Evolutionary conservation across 2,797 vertebrate species (phyloP).

Genomic region (Tolypeutes matacus): DNA sequence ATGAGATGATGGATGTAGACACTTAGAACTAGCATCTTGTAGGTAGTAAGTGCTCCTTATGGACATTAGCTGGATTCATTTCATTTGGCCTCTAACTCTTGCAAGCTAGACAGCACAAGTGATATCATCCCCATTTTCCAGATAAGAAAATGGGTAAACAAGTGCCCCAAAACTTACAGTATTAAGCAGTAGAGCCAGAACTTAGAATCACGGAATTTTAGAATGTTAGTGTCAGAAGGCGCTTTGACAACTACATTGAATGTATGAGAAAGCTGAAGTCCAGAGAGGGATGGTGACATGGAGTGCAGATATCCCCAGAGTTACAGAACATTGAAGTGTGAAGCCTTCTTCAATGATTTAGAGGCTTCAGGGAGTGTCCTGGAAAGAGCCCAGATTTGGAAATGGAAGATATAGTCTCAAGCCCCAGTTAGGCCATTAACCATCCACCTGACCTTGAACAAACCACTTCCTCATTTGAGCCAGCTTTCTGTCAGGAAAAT

Average conservation of each 20-base stretch:
- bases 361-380: not conserved
- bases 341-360: not conserved
- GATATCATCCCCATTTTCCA: not conserved
- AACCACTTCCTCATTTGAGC: not conserved
- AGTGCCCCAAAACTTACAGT: not conserved
- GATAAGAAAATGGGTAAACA: not conserved
- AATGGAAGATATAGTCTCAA: not conserved
- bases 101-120: not conserved
- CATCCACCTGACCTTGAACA: fast-evolving
- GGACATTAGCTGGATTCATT: not conserved
- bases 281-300: not conserved
- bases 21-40: not conserved
- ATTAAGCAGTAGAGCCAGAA: not conserved
- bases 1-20: not conserved
- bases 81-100: not conserved
- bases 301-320: fast-evolving
- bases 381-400: not conserved
- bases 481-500: not conserved
- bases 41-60: not conserved
- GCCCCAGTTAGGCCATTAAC: not conserved
- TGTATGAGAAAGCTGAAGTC: not conserved
- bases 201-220: not conserved
- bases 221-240: not conserved
- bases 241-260: not conserved
- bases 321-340: not conserved